Base-by-base conservation (phyloP, 2,797 vertebrate genomes). In the Chaenodraco wilsoni region DNA sequence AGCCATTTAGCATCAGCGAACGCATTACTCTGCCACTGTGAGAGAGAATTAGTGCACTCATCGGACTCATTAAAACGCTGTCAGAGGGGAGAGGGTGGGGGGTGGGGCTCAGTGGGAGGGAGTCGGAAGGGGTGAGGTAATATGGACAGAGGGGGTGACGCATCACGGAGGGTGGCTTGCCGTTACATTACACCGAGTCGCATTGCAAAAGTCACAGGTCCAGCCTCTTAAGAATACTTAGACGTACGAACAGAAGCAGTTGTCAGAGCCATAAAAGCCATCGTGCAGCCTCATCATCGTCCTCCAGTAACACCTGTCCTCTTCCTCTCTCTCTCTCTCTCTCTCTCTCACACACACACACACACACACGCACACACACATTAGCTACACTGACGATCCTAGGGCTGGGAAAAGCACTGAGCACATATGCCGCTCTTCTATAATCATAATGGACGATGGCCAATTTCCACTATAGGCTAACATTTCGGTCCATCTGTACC, bases 401-500 rank as follows among this genome's bases (percentile, higher is more conserved):
- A 76, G 68, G 48, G 55, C 84, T 74, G 71, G 79, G 83, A 83
- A 81, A 88, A 83, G 71, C 79, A 85, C 83, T 71, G 57, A 73
- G 83, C 87, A 82, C 91, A 91, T 90, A 92, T 91, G 91, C 84
- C 17, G 63, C 81, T 87, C 80, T 65, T 84, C 89, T 85, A 86
- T 87, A 84, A 86, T 84, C 86, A 84, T 76, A 88, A 87, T 86
- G 81, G 89, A 88, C 87, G 33, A 37, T 91, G 92, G 88, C 92
- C 91, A 90, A 80, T 90, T 88, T 84, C 83, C 84, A 85, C 91
- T 89, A 92, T 91, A 89, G 85, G 85, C 89, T 80, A 81, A 88
- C 73, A 83, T 92, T 88, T 76, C 60, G 37, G 88, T 93, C 92
- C 91, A 93, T 93, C 91, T 93, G 91, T 60, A 81, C 50, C 74